Evolutionary conservation across 2,888 invertebrate species (phyloP).

Genomic region (Caenorhabditis sp.): DNA sequence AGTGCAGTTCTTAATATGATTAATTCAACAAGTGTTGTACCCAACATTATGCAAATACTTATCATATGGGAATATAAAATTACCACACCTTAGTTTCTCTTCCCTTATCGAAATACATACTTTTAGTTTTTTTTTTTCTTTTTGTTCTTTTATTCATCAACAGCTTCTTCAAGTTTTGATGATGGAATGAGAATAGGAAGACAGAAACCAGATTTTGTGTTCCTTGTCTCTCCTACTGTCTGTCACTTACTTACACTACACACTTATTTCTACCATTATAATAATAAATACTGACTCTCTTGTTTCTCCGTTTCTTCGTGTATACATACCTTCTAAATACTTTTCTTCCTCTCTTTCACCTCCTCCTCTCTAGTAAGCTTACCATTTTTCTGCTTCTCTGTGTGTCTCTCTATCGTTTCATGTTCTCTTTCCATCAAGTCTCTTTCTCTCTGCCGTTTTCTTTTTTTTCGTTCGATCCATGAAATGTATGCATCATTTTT

Average conservation of each 20-base stretch:
- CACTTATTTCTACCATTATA: neutral
- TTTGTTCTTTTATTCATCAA: neutral
- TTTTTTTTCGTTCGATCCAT: neutral
- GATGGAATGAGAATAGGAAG: constrained; percentile 10
- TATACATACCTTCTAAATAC: neutral
- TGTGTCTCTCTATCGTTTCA: neutral
- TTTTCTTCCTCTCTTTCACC: constrained; percentile 5
- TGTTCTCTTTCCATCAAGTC: neutral
- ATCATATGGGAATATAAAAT: no score
- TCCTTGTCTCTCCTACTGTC: neutral
- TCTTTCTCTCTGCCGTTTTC: neutral
- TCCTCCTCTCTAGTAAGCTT: neutral
- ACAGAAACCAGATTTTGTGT: neutral
- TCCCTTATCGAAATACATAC: neutral
- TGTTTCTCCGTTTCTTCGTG: constrained; percentile 8
- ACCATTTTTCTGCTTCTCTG: neutral
- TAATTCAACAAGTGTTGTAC: no score
- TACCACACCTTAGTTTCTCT: constrained; percentile 9
- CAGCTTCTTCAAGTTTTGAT: neutral
- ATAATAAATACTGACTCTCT: neutral
- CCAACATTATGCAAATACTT: no score
- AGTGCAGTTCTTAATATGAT: no score
- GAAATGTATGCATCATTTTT: constrained; percentile 2
- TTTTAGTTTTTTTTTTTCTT: constrained; percentile 12
- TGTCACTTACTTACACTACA: neutral